Evolutionary conservation across 2,113 vertebrate genomes (phyloP), one percentile per base, ranked within the genome.

Genomic region (Cavia aperea): DNA sequence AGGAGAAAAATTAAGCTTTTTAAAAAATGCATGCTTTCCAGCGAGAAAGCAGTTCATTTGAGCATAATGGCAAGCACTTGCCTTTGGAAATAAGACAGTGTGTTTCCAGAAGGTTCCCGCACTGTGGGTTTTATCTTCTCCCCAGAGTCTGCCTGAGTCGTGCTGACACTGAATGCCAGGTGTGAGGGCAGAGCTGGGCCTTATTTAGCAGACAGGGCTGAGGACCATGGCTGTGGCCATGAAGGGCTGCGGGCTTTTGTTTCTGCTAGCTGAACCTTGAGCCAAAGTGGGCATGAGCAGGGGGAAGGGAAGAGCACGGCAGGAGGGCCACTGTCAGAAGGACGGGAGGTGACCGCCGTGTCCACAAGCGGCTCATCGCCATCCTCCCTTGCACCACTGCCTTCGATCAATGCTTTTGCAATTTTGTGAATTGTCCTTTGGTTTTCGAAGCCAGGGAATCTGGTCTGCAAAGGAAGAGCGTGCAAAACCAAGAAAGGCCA

Each of bases 1-100:
- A 93, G 86, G 86, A 89, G 72, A 83, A 81, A 90, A 96, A 96
- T 86, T 39, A 85, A 88, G 87, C 78, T 89, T 93, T 93, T 93
- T 24, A 70, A 93, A 94, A 54, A 92, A 90, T 49, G 91, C 91
- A 89, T 33, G 92, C 86, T 95, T 96, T 92, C 87, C 70, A 62
- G 29, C 0, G 0, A 54, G 88, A 90, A 93, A 84, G 75, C 86
- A 43, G 83, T 60, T 89, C 95, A 70, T 92, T 95, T 26, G 24
- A 19, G 62, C 62, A 11, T 46, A 94, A 86, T 68, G 91, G 90
- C 70, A 60, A 83, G 6, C 0, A 4, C 1, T 31, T 83, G 77
- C 91, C 89, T 96, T 95, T 92, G 89, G 93, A 81, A 92, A 79
- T 16, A 19, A 87, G 51, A 70, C 58, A 36, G 66, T 0, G 0